A percentile compares a stretch with the other conserved stretches of the same genome.
These are phyloP conservation scores for Aspidiotus destructor DNA, from an alignment of 2,888 invertebrate species.

Conservation along the genomic window DNA sequence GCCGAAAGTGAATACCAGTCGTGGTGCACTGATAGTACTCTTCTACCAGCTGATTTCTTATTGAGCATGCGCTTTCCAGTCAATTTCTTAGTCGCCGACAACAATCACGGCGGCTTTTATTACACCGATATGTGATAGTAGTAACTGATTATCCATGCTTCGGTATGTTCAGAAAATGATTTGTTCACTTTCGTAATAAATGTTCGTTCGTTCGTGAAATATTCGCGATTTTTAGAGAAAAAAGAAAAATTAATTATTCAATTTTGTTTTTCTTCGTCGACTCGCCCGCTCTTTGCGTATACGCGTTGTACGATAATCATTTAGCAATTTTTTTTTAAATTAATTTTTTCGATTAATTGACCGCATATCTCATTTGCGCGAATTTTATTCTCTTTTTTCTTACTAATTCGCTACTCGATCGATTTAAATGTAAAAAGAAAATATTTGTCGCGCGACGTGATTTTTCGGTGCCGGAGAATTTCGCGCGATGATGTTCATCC, in stretches of 20 bases:
- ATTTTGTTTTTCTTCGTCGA: too few relatives aligned
- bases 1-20: constrained; percentile 15
- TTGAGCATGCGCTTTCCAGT: constrained; percentile 26
- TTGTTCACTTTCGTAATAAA: constrained; percentile 15
- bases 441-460: too few relatives aligned
- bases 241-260: too few relatives aligned
- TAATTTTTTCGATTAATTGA: too few relatives aligned
- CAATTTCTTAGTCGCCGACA: constrained; percentile 1
- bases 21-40: constrained; percentile 10
- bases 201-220: neutral
- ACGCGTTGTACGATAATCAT: too few relatives aligned
- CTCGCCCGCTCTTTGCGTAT: too few relatives aligned
- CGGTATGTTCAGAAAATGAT: constrained; percentile 26
- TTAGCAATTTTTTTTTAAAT: too few relatives aligned
- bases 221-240: too few relatives aligned
- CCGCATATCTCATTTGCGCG: neutral
- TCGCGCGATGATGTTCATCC: too few relatives aligned
- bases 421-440: neutral
- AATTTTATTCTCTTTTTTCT: neutral
- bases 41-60: constrained; percentile 24
- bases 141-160: constrained; percentile 31
- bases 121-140: constrained; percentile 26
- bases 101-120: constrained; percentile 25
- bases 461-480: too few relatives aligned
- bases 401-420: neutral